phyloP scores from a whole-genome alignment of 1,140 invertebrate genomes.

The Ridgeia piscesae region DNA sequence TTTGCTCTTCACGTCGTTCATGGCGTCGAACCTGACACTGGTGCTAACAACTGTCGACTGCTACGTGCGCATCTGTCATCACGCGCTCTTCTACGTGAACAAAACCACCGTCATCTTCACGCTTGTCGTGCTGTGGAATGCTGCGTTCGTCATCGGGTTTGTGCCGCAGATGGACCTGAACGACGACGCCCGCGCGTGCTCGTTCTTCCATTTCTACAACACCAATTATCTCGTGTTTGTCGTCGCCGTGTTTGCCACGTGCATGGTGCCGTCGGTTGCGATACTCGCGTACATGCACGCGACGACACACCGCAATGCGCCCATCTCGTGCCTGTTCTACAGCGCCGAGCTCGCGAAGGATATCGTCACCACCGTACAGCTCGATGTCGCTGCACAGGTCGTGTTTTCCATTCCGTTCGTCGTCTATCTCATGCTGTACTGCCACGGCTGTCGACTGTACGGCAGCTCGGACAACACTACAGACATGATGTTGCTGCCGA shows the following conservation, averaged over 20 bases:
- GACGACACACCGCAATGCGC: constrained; percentile 1
- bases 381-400: not conserved
- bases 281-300: not conserved
- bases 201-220: constrained; percentile 8
- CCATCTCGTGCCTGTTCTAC: not conserved
- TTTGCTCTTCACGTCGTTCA: not conserved
- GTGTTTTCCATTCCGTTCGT: not conserved
- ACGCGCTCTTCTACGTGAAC: not conserved
- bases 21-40: constrained; percentile 6
- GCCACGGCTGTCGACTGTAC: not conserved
- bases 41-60: not conserved
- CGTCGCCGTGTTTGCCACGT: not conserved
- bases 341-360: not conserved
- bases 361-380: not conserved
- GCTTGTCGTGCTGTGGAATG: not conserved
- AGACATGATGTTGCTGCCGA: not conserved
- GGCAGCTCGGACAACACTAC: not conserved
- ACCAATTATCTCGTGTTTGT: not conserved
- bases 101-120: not conserved
- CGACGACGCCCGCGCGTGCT: not conserved
- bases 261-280: not conserved
- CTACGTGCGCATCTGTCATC: not conserved
- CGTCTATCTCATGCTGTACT: not conserved
- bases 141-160: not conserved
- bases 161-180: not conserved